phyloP scores from a whole-genome alignment of 2,113 vertebrate species.

The Phylloscopus trochiloides region DNA sequence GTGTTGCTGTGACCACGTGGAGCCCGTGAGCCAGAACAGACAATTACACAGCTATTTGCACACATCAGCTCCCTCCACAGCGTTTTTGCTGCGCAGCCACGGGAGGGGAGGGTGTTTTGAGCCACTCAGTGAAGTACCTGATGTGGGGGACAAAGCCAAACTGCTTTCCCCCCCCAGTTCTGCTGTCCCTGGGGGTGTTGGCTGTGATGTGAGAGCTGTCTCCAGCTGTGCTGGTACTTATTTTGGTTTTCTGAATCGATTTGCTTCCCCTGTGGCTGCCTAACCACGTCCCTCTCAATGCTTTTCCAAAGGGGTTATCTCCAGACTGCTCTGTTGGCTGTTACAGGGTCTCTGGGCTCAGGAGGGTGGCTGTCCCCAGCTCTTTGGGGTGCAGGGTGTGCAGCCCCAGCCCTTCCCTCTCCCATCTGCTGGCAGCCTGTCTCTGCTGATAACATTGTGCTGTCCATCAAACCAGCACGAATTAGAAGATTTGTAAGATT shows the following conservation, averaged over 20 bases:
- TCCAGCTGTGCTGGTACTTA: background rate
- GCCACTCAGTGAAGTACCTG: background rate
- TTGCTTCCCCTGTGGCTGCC: background rate
- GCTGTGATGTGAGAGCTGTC: background rate
- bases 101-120: background rate
- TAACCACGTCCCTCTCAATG: fast-evolving
- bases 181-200: background rate
- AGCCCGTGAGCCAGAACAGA: background rate
- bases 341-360: background rate
- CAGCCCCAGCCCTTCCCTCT: fast-evolving
- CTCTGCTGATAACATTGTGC: background rate
- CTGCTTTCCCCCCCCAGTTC: background rate
- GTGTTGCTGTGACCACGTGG: fast-evolving
- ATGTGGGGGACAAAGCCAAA: background rate
- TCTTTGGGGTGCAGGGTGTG: fast-evolving
- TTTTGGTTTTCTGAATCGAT: background rate
- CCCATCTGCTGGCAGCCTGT: background rate
- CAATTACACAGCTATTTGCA: background rate
- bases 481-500: background rate
- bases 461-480: background rate
- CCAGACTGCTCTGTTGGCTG: background rate
- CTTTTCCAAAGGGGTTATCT: background rate
- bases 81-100: background rate
- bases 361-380: background rate
- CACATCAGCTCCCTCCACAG: background rate